Conservation (phyloP, 2,113 vertebrate species). For the Spea multiplicata region DNA sequence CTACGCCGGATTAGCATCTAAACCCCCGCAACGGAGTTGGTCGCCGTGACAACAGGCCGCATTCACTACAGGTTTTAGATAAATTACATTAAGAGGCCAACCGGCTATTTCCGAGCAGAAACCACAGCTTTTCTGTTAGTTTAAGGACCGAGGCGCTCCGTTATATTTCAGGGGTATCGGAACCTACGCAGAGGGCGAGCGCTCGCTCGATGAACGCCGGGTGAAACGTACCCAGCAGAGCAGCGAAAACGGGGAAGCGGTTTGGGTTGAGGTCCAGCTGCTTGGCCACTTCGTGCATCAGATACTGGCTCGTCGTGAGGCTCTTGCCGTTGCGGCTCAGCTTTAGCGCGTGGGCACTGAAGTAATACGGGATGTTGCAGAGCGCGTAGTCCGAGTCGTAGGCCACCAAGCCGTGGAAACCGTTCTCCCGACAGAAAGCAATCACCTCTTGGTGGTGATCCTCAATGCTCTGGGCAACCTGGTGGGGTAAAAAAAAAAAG, state of each 20-base stretch:
- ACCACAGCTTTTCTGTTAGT: no score
- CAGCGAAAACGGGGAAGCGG: conserved; percentile 90
- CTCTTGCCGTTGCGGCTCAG: conserved; percentile 95
- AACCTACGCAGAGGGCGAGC: no score
- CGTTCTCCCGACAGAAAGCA: conserved; percentile 86
- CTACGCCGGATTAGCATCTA: conserved; percentile 15
- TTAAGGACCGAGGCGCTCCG: no score
- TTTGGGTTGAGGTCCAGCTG: conserved; percentile 92
- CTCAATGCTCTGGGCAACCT: conserved; percentile 94
- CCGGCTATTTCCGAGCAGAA: no score
- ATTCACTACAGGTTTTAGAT: no score
- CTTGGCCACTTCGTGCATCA: conserved; percentile 95
- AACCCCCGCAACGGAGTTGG: conserved; percentile 11
- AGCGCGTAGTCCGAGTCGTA: conserved; percentile 94
- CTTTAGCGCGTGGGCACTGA: conserved; percentile 92
- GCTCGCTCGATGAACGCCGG: no score
- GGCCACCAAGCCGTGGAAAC: conserved; percentile 91
- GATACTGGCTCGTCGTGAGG: conserved; percentile 94
- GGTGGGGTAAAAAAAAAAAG: conserved; percentile 20
- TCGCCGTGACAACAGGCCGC: conserved; percentile 13
- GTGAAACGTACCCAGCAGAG: conserved; percentile 80
- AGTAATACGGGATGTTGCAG: conserved; percentile 94
- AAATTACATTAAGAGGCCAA: no score
- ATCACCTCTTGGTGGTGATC: conserved; percentile 98
- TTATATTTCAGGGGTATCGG: no score